phyloP scores from a whole-genome alignment of 2,797 vertebrate genomes.

The Silurus lanzhouensis region DNA sequence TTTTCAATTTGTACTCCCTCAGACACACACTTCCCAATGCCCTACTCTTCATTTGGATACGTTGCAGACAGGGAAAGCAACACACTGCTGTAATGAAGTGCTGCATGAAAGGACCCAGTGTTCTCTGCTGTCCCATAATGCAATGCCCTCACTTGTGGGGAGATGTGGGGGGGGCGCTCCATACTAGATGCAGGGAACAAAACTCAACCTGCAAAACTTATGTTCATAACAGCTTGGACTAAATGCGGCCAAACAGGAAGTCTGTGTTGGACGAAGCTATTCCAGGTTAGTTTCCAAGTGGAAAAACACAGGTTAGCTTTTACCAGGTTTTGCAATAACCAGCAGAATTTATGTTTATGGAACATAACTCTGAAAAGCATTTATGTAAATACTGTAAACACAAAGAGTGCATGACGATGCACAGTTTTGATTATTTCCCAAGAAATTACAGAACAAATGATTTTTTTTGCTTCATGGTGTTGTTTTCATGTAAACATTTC shows the following conservation, averaged over 20 bases:
- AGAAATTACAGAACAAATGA: not conserved
- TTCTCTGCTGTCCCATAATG: conserved; percentile 73
- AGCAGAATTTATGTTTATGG: not conserved
- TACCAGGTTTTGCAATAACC: too few species aligned
- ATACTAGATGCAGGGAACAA: not conserved
- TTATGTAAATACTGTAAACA: not conserved
- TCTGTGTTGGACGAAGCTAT: not conserved
- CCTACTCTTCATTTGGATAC: not conserved
- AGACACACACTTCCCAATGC: not conserved
- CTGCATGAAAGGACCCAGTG: conserved; percentile 76
- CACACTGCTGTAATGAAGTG: conserved; percentile 40
- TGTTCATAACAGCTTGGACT: not conserved
- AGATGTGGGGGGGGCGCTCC: conserved; percentile 55
- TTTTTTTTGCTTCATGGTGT: too few species aligned
- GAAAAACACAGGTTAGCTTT: not conserved
- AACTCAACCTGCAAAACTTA: not conserved
- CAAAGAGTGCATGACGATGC: not conserved
- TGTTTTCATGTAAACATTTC: not conserved
- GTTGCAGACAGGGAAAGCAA: conserved; percentile 5
- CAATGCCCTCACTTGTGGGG: conserved; percentile 68
- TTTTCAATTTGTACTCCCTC: too few species aligned
- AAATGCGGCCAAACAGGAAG: not conserved
- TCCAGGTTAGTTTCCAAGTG: not conserved
- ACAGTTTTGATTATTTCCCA: not conserved
- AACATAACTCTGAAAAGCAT: not conserved